Conservation (phyloP, 2,888 invertebrate genomes). For the Drosophila mulleri region DNA sequence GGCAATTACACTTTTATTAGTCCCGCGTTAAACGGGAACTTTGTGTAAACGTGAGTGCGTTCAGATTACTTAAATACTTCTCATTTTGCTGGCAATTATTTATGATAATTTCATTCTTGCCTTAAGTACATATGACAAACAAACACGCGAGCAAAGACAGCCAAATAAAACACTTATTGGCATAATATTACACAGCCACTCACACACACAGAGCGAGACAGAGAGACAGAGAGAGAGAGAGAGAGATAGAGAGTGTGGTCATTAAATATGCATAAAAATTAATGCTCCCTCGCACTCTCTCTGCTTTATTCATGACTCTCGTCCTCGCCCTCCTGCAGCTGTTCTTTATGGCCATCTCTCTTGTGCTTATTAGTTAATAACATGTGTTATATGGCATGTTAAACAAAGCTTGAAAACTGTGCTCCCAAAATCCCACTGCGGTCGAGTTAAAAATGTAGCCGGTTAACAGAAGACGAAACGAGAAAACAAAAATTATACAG, state of each 20-base stretch:
- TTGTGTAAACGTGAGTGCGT: not conserved
- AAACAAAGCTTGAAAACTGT: conserved; percentile 45
- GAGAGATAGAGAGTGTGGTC: conserved; percentile 10
- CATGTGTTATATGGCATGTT: conserved; percentile 49
- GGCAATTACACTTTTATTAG: conserved; percentile 8
- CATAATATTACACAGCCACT: not conserved
- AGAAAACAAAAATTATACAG: conserved; percentile 1
- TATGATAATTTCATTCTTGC: conserved; percentile 25
- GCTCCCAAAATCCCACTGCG: conserved; percentile 36
- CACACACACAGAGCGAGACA: not conserved
- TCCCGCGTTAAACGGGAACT: conserved; percentile 2
- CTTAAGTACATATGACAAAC: conserved; percentile 1
- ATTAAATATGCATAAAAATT: conserved; percentile 56
- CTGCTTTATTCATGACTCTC: no score
- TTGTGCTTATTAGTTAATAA: conserved; percentile 17
- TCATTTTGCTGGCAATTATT: conserved; percentile 18
- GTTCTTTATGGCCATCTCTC: not conserved
- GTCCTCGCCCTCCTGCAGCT: not conserved
- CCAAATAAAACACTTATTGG: not conserved
- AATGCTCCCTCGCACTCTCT: not conserved
- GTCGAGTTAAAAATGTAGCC: conserved; percentile 53
- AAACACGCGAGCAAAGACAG: not conserved
- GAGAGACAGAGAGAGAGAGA: not conserved
- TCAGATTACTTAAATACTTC: conserved; percentile 1
- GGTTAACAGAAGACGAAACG: conserved; percentile 12